Conservation (phyloP, 1,140 invertebrate species). For the Chironomus striatipennis region DNA sequence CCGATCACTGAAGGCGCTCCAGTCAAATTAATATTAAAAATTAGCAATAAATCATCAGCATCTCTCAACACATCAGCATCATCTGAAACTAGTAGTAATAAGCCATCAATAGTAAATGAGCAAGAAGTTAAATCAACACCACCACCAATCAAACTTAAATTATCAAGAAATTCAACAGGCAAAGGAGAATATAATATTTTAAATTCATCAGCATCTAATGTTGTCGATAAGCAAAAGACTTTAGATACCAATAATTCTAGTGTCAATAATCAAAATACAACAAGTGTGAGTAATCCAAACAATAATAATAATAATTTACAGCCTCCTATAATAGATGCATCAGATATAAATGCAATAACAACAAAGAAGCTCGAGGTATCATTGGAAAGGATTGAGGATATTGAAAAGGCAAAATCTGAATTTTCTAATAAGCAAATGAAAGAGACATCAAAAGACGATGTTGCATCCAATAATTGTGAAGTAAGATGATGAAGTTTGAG, state of each 20-base stretch:
- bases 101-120: background rate
- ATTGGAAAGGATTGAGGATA: conserved; percentile 5
- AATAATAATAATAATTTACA: conserved; percentile 4
- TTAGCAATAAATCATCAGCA: conserved; percentile 28
- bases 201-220: background rate
- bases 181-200: conserved; percentile 4
- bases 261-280: background rate
- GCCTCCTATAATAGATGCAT: background rate
- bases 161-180: background rate
- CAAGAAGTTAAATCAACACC: background rate
- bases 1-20: conserved; percentile 47
- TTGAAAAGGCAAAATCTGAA: conserved; percentile 1
- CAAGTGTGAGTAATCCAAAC: background rate
- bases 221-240: background rate
- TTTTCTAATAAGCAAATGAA: background rate
- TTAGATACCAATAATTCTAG: background rate
- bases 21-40: conserved; percentile 51
- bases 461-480: background rate
- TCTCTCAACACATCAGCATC: background rate
- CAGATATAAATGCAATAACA: background rate
- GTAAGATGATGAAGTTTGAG: conserved; percentile 17
- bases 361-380: background rate
- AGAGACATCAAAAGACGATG: background rate
- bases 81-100: background rate
- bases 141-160: conserved; percentile 8